These are phyloP conservation scores for Cheilosia grossa DNA, from an alignment of 2,888 invertebrate genomes.

Conservation along the genomic window DNA sequence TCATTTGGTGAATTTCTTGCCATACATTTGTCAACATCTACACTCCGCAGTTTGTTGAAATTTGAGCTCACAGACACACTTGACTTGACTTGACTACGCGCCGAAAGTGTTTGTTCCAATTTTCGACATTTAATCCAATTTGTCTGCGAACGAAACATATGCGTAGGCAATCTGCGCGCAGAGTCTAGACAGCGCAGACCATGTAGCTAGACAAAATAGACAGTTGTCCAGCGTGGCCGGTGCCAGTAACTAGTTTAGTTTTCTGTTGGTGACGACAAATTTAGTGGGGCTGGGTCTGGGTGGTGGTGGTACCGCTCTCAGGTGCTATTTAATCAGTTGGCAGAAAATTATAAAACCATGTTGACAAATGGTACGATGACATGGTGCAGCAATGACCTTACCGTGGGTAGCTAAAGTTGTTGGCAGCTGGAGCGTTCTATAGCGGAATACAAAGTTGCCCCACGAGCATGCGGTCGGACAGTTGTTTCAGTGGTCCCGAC, in stretches of 20 bases:
- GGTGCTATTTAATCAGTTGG: conserved; percentile 46
- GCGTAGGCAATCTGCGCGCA: conserved; percentile 60
- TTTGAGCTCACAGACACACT: conserved; percentile 19
- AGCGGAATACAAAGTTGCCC: conserved; percentile 39
- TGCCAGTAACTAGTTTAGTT: conserved; percentile 48
- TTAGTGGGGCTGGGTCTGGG: conserved; percentile 44
- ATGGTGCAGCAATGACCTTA: conserved; percentile 74
- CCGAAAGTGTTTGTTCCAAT: conserved; percentile 66
- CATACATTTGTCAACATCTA: not conserved
- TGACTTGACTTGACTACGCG: conserved; percentile 11
- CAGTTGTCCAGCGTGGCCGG: conserved; percentile 23
- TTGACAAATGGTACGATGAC: conserved; percentile 70
- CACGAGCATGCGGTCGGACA: conserved; percentile 17
- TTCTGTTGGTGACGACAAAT: conserved; percentile 17
- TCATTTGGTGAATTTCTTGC: not conserved
- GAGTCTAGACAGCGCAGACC: conserved; percentile 52
- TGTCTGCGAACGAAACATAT: conserved; percentile 63
- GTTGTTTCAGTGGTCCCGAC: conserved; percentile 25
- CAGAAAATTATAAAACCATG: conserved; percentile 28
- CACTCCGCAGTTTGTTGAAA: not conserved
- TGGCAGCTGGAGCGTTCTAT: conserved; percentile 59
- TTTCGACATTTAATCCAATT: conserved; percentile 74
- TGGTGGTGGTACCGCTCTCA: conserved; percentile 48
- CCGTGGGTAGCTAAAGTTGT: conserved; percentile 56
- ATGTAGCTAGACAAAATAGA: conserved; percentile 36